Conservation (phyloP, 2,888 invertebrate genomes). For the Ditula angustiorana region DNA sequence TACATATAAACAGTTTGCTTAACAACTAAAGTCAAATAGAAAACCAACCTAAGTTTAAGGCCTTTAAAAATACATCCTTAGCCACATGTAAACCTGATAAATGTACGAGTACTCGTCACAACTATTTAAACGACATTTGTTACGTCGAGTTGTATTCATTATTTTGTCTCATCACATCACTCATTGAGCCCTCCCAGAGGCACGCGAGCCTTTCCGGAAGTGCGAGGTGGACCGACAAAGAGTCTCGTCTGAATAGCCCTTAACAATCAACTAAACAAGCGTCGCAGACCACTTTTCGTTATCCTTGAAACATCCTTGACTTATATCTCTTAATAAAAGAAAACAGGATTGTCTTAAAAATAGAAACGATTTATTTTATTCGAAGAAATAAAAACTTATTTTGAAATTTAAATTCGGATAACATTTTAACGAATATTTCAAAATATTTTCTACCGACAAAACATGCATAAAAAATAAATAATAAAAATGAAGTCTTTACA, state of each 20-base stretch:
- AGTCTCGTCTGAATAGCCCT: conserved; percentile 19
- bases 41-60: too few relatives aligned
- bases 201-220: conserved; percentile 57
- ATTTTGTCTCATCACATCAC: conserved; percentile 69
- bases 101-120: conserved; percentile 49
- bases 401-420: too few relatives aligned
- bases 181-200: conserved; percentile 67
- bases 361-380: too few relatives aligned
- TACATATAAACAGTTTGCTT: too few relatives aligned
- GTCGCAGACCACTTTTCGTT: neutral
- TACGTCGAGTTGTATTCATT: conserved; percentile 60
- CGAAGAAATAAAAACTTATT: neutral
- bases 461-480: too few relatives aligned
- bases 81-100: conserved; percentile 51
- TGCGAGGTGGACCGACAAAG: conserved; percentile 41
- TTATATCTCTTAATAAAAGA: too few relatives aligned
- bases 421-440: too few relatives aligned
- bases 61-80: neutral
- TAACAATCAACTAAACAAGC: conserved; percentile 14
- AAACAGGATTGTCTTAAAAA: too few relatives aligned
- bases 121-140: conserved; percentile 66
- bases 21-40: too few relatives aligned
- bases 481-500: too few relatives aligned
- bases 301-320: conserved; percentile 6
- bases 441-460: too few relatives aligned